These are phyloP conservation scores for Apodemia mormo DNA, from an alignment of 2,888 invertebrate genomes.

Conservation along the genomic window DNA sequence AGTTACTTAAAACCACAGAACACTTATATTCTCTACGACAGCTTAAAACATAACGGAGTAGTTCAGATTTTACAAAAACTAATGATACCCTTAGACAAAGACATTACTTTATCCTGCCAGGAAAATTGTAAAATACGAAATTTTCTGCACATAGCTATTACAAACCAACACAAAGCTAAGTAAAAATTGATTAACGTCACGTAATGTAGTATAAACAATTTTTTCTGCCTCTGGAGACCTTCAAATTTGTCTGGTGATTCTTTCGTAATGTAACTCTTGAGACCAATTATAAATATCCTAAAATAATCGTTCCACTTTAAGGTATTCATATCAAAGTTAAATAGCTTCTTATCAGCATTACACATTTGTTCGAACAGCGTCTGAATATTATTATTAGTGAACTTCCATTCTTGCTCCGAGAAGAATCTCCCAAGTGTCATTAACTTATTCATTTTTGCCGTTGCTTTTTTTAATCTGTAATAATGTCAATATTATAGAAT, in stretches of 20 bases:
- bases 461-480: slow-evolving; percentile 85
- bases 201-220: slow-evolving; percentile 29
- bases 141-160: too few species aligned
- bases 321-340: slow-evolving; percentile 82
- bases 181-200: too few species aligned
- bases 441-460: slow-evolving; percentile 83
- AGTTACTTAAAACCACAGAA: too few species aligned
- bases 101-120: too few species aligned
- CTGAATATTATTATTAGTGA: slow-evolving; percentile 76
- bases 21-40: too few species aligned
- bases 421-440: slow-evolving; percentile 84
- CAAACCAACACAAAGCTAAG: too few species aligned
- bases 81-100: too few species aligned
- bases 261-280: slow-evolving; percentile 85
- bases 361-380: slow-evolving; percentile 70
- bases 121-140: too few species aligned
- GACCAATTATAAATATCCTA: slow-evolving; percentile 82
- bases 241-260: slow-evolving; percentile 84
- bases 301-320: slow-evolving; percentile 86
- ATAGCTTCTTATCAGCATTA: slow-evolving; percentile 73
- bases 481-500: neutral
- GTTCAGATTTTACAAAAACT: too few species aligned
- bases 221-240: slow-evolving; percentile 63
- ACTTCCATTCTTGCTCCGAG: slow-evolving; percentile 84
- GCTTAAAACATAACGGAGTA: too few species aligned